Evolutionary conservation across 2,797 vertebrate species (phyloP).

Genomic region (Takifugu rubripes): DNA sequence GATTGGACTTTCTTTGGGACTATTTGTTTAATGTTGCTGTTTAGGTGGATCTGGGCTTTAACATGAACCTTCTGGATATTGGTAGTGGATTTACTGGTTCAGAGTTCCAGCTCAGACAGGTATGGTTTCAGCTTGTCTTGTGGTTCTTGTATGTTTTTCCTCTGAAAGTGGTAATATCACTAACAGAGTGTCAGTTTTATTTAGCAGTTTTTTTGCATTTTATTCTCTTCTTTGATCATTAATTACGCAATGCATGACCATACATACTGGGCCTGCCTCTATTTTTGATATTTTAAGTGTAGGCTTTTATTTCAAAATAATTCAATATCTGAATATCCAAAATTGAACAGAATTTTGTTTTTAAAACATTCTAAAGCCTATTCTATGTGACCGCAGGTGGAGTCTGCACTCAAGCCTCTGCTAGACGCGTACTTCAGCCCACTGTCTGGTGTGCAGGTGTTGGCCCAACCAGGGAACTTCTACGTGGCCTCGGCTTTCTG

Average conservation of each 20-base stretch:
- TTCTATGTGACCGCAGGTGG: conserved; percentile 75
- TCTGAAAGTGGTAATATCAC: not conserved
- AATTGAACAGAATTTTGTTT: no score
- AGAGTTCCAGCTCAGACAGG: conserved; percentile 90
- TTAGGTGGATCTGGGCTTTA: conserved; percentile 86
- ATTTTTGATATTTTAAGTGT: no score
- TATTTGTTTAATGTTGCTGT: conserved; percentile 7
- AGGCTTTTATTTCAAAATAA: no score
- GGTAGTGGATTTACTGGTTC: conserved; percentile 91
- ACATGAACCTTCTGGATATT: conserved; percentile 93
- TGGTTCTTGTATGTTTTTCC: not conserved
- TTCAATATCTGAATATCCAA: no score
- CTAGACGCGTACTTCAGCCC: conserved; percentile 90
- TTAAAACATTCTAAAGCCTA: no score
- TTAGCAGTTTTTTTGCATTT: not conserved
- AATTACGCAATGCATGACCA: no score
- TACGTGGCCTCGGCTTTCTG: conserved; percentile 94
- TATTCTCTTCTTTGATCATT: not conserved
- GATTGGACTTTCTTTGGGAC: not conserved
- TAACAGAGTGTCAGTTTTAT: no score
- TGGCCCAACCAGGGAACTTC: conserved; percentile 91
- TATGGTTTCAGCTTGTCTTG: conserved; percentile 31
- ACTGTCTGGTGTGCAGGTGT: conserved; percentile 85
- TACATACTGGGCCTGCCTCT: no score
- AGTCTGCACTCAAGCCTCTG: conserved; percentile 84